Base-by-base conservation (phyloP, 92 coral and sea anemone species). In the Epizoanthus rinbou region DNA sequence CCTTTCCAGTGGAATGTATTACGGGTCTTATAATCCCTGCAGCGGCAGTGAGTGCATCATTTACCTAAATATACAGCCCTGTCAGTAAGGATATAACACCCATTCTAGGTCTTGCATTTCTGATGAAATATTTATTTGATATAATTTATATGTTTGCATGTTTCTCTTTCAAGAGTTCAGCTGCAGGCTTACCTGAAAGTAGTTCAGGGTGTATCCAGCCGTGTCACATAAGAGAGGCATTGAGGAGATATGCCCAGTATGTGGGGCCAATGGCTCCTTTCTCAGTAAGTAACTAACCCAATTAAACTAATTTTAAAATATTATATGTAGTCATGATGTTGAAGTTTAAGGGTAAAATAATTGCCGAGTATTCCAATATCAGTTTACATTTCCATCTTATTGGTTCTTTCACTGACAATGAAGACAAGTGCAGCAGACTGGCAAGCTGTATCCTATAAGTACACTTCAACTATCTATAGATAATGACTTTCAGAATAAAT, bases 241-340 rank as follows among this genome's bases (percentile, higher is more conserved):
- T 96, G 82, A 85, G 99, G 59, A 91, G 98, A 78, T 96, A 91
- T 85, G 91, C 87, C 73, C 93, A 89, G 86, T 94, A 80, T 67
- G 85, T 91, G 84, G 99, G 99, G 73, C 98, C 99, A 31, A 83
- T 96, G 97, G 97, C 97, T 41, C 98, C 99, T 5, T 96, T 91
- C 84, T 85, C 99, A 65, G 99, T 96, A 91, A 88, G 99, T 88
- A 17, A 2, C 15, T 39, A 16, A 9, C 13, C 41, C 15, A 60
- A 8, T 1, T 0, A 6, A 4, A 59, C 4, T 3, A 41, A 35
- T 35, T 35, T 2, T 35, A 35, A 2, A 35, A 35, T 35, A 35
- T n/a, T n/a, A n/a, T n/a, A n/a, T n/a, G n/a, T 35, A 35, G 39
- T 35, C 4, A 3, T 33, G 47, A 18, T 50, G 85, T 25, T 35